A percentile compares a stretch with the other conserved stretches of the same genome.
Evolutionary conservation across 2,888 invertebrate genomes (phyloP).

Genomic region (Rutpela maculata): DNA sequence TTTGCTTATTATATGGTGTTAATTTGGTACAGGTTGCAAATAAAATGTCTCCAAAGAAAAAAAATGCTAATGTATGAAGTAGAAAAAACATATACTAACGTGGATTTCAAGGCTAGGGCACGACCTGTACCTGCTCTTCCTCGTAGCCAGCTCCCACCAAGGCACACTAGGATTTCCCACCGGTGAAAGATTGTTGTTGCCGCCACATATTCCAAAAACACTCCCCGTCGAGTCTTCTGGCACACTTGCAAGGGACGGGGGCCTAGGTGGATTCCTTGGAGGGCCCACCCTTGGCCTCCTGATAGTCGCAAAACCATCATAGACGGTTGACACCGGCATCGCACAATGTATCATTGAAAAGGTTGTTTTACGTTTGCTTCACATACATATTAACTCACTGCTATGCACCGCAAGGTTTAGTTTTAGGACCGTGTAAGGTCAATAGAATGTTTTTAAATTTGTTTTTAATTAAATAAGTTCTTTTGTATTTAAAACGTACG

Average conservation of each 20-base stretch:
- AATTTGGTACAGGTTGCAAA: too few species aligned
- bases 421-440: neutral
- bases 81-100: slow-evolving; percentile 52
- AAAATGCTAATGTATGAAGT: neutral
- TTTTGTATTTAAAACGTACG: too few species aligned
- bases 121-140: slow-evolving; percentile 85
- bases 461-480: too few species aligned
- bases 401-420: slow-evolving; percentile 1
- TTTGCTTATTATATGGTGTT: too few species aligned
- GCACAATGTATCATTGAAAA: slow-evolving; percentile 49
- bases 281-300: slow-evolving; percentile 76
- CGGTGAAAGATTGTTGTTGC: slow-evolving; percentile 48
- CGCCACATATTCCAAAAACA: slow-evolving; percentile 33
- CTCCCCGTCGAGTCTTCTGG: slow-evolving; percentile 73
- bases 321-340: slow-evolving; percentile 77
- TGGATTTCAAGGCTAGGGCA: slow-evolving; percentile 83
- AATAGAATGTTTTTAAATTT: neutral
- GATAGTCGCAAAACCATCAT: slow-evolving; percentile 93
- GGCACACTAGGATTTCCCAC: slow-evolving; percentile 82
- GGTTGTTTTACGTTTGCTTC: slow-evolving; percentile 13
- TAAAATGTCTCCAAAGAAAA: too few species aligned
- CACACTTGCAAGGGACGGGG: slow-evolving; percentile 71
- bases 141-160: slow-evolving; percentile 92
- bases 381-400: slow-evolving; percentile 12
- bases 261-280: slow-evolving; percentile 69